phyloP scores from a whole-genome alignment of 1,140 invertebrate species.

The Ephestia elutella region DNA sequence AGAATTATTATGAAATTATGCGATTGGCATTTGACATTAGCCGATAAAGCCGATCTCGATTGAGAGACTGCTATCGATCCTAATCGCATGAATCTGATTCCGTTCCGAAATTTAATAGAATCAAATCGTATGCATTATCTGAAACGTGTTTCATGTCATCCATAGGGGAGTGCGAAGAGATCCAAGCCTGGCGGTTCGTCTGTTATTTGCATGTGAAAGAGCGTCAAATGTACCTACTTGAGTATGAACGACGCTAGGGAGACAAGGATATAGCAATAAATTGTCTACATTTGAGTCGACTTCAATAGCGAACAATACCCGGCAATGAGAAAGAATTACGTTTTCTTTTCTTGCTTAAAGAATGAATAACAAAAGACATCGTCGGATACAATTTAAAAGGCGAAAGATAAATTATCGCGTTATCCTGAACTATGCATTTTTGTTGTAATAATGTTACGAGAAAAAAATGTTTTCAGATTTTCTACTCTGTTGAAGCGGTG shows the following conservation, averaged over 20 bases:
- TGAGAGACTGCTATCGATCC: not conserved
- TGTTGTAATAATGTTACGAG: not conserved
- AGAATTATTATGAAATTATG: not conserved
- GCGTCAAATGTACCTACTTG: conserved; percentile 27
- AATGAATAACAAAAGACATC: conserved; percentile 6
- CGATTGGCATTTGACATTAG: not conserved
- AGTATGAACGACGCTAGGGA: conserved; percentile 19
- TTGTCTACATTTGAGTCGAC: conserved; percentile 18
- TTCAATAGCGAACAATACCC: conserved; percentile 17
- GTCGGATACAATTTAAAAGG: conserved; percentile 4
- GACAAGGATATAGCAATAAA: conserved; percentile 27
- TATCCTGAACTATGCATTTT: not conserved
- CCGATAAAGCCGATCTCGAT: not conserved
- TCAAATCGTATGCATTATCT: conserved; percentile 37
- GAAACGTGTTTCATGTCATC: conserved; percentile 52
- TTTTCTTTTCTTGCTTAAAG: conserved; percentile 7
- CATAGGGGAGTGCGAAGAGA: conserved; percentile 29
- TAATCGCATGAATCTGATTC: conserved; percentile 1
- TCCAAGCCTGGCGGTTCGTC: conserved; percentile 22
- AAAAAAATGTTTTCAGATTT: no score
- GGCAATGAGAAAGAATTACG: conserved; percentile 9
- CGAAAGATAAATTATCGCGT: conserved; percentile 8
- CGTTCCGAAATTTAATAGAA: conserved; percentile 24
- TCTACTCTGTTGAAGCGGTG: no score
- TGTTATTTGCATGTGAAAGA: conserved; percentile 58